Evolutionary conservation across 1,140 invertebrate genomes (phyloP), one percentile per base, ranked within the genome.

Genomic region (Heliconius hewitsoni): DNA sequence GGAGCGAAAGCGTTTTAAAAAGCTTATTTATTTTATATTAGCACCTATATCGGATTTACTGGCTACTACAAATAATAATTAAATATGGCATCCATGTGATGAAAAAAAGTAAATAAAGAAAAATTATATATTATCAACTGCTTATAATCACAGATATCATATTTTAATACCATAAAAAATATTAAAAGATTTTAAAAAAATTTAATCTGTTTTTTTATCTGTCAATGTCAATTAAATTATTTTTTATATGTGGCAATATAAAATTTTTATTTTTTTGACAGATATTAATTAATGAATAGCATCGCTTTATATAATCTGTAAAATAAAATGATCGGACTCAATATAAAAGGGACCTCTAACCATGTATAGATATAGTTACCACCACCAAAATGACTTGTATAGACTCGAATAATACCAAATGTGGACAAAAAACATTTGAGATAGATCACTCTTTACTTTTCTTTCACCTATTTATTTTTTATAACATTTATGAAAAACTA

Each of bases 1-100:
- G 79, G 78, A 88, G 82, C 86, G 74, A 84, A 86, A 80, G 77
- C 74, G 76, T 84, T 80, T 74, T 74, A 23, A 81, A 74, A 77
- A 66, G 76, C 76, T 76, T 71, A 66, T 66, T 66, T 66, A 82
- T 70, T 72, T 79, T 81, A 86, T 79, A 81, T 75, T 78, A 82
- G 79, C 78, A 77, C 74, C 77, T 81, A 81, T 81, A 75, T 55
- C 71, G 80, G 80, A 78, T 77, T 66, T 77, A 77, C 30, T 78
- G 73, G 73, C 73, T 79, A 79, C 42, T 76, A 80, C 19, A 71
- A 70, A 66, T 76, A 73, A 76, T 73, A 80, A 80, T 57, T 74
- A 80, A 76, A 77, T 81, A 81, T 81, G 80, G 80, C 80, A 81
- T 71, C 80, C 60, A 77, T n/a, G 46, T 77, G 75, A 77, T 71